Evolutionary conservation across 1,140 invertebrate genomes (phyloP), one percentile per base, ranked within the genome.

Genomic region (Periplaneta americana): DNA sequence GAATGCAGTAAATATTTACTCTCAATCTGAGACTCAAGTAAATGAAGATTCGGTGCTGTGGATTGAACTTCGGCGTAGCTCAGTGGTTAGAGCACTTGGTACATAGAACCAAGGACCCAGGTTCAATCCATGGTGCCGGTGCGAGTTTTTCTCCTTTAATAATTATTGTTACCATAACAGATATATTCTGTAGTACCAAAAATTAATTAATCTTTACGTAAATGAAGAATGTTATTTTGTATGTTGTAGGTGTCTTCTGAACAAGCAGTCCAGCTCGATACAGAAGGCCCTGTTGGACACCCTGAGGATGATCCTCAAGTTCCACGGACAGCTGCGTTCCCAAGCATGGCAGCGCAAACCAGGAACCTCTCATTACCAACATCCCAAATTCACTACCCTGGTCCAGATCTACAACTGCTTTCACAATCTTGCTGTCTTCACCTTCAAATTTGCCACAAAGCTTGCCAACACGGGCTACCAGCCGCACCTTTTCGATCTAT

Each of bases 221-320:
- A n/a, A n/a, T n/a, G n/a, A n/a, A n/a, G n/a, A n/a, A n/a, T n/a
- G 48, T 9, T 81, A 80, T 32, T 79, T 82, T 82, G 82, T 82
- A 79, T 80, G 84, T 85, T 93, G 89, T 83, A 91, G 93, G 80
- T 94, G 93, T 82, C 90, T 95, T 79, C 84, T 95, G 8, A 94
- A 94, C 82, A 90, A 91, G 48, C 90, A 91, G 37, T 93, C 93
- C 33, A 89, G 90, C 32, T 91, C 92, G 32, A 90, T 95, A 31
- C 91, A 91, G 83, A 91, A 91, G 57, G 88, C 92, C 1, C 87
- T 95, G 11, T 91, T 92, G 28, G 92, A 92, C 85, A 92, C 94
- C 5, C 94, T 95, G 81, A 91, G 91, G 57, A 90, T 94, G 2
- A 92, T 94, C 33, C 84, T 95, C 36, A 93, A 93, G 84, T 95